These are phyloP conservation scores for Maniola hyperantus DNA, from an alignment of 2,888 invertebrate species.

Conservation along the genomic window DNA sequence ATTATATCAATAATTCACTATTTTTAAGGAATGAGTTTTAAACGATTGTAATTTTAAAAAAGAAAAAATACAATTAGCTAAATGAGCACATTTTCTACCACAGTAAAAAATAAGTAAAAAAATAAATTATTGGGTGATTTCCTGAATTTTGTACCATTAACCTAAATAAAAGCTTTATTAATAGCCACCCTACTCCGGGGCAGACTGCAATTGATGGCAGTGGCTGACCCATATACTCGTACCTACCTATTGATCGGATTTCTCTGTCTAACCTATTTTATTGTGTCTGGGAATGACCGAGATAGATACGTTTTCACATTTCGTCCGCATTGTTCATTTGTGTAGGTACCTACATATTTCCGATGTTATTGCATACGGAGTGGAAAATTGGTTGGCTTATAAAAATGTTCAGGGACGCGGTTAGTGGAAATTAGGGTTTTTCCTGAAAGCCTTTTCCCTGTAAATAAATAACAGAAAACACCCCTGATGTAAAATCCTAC, in stretches of 20 bases:
- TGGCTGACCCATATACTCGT: slow-evolving; percentile 36
- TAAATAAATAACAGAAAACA: neutral
- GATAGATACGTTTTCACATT: slow-evolving; percentile 24
- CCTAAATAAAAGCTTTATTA: neutral
- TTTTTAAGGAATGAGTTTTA: too few relatives aligned
- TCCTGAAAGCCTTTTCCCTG: slow-evolving; percentile 5
- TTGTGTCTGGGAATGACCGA: slow-evolving; percentile 22
- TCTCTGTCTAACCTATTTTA: slow-evolving; percentile 31
- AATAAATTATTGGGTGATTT: neutral
- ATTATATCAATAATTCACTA: too few relatives aligned
- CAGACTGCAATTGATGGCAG: slow-evolving; percentile 36
- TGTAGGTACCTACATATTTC: slow-evolving; percentile 1
- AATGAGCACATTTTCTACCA: too few relatives aligned
- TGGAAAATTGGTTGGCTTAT: slow-evolving; percentile 14
- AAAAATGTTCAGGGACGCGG: slow-evolving; percentile 11
- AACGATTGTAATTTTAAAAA: too few relatives aligned
- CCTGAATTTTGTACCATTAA: neutral
- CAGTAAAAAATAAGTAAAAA: neutral
- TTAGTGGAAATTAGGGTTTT: slow-evolving; percentile 6
- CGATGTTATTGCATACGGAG: slow-evolving; percentile 13
- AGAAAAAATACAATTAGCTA: too few relatives aligned
- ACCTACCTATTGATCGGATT: slow-evolving; percentile 20
- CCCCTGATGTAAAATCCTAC: neutral
- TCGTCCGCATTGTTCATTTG: slow-evolving; percentile 10
- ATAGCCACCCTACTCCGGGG: slow-evolving; percentile 16